A percentile compares a stretch with the other conserved stretches of the same genome.
Evolutionary conservation across 2,888 invertebrate species (phyloP).

Genomic region (Rhingia campestris): DNA sequence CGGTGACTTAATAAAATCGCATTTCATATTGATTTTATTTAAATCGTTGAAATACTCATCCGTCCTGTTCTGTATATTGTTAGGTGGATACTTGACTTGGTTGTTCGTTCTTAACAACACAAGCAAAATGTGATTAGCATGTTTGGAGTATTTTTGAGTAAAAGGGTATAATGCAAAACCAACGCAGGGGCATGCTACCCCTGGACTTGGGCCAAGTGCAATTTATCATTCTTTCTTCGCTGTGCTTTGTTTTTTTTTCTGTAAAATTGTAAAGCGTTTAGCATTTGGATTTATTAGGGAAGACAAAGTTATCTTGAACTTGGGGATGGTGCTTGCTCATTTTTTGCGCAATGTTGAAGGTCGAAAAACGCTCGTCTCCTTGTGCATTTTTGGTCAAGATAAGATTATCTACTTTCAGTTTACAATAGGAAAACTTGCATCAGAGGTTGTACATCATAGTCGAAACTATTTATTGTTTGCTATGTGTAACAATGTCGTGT

Average conservation of each 20-base stretch:
- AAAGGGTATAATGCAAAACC: not conserved
- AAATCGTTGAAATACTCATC: conserved; percentile 29
- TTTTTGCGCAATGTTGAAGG: conserved; percentile 5
- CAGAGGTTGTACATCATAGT: no score
- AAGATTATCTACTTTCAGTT: no score
- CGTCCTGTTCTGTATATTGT: conserved; percentile 2
- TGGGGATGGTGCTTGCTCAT: not conserved
- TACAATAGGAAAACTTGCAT: no score
- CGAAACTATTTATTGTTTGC: no score
- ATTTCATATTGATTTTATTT: conserved; percentile 56
- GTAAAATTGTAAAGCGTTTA: not conserved
- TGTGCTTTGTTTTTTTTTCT: not conserved
- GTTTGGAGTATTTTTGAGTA: conserved; percentile 8
- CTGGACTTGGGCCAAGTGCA: conserved; percentile 38
- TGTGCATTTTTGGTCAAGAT: not conserved
- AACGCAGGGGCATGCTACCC: conserved; percentile 7
- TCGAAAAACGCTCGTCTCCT: not conserved
- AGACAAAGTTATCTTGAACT: not conserved
- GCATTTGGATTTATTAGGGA: conserved; percentile 28
- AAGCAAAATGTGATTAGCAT: conserved; percentile 24
- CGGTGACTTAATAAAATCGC: conserved; percentile 10
- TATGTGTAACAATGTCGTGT: no score
- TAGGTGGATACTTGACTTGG: not conserved
- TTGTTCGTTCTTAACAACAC: not conserved
- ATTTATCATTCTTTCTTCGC: conserved; percentile 23